Evolutionary conservation across 2,113 vertebrate species (phyloP).

Genomic region (Neolamprologus tretocephalus): DNA sequence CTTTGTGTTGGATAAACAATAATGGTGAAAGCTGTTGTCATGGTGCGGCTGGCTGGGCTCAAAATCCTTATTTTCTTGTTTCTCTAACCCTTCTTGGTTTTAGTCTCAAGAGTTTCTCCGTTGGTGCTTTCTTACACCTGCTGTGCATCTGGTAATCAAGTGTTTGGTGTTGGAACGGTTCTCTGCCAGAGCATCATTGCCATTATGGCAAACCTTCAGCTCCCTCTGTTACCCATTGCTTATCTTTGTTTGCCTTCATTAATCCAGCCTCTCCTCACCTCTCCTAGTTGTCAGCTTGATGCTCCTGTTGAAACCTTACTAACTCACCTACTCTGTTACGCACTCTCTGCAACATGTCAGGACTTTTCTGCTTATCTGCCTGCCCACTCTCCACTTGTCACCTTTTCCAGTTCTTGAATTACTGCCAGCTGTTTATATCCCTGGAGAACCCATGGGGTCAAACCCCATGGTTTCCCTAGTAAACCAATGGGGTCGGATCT

Average conservation of each 20-base stretch:
- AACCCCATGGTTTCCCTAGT: too few species aligned
- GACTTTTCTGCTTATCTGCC: not conserved
- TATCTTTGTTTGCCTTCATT: not conserved
- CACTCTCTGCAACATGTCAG: not conserved
- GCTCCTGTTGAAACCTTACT: not conserved
- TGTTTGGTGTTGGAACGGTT: not conserved
- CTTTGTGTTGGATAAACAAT: not conserved
- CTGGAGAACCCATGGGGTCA: too few species aligned
- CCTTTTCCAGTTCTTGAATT: not conserved
- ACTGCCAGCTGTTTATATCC: not conserved
- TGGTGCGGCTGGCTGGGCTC: not conserved
- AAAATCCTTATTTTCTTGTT: not conserved
- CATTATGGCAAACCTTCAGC: not conserved
- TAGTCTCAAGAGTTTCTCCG: not conserved
- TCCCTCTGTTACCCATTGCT: not conserved
- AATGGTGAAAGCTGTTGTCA: not conserved
- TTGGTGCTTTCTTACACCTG: not conserved
- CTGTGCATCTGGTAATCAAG: not conserved
- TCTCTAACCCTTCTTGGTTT: not conserved
- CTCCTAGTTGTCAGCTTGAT: not conserved
- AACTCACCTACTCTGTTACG: not conserved
- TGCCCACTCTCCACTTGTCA: not conserved
- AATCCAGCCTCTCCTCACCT: not conserved
- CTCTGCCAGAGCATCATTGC: not conserved
- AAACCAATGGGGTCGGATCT: too few species aligned